phyloP scores from a whole-genome alignment of 2,113 vertebrate species.

The Petaurus breviceps region DNA sequence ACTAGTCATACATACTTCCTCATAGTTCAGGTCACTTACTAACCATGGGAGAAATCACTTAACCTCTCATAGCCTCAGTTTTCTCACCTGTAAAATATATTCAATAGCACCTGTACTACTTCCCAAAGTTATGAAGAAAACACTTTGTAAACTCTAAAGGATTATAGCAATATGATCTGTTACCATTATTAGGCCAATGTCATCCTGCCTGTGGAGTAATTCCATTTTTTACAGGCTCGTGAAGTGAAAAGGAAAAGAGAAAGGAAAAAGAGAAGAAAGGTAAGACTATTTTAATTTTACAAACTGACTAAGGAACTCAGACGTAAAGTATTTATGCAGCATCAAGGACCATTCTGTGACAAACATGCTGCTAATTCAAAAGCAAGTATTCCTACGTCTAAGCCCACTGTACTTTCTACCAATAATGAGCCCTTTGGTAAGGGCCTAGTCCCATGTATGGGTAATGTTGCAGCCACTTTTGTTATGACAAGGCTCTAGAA shows the following conservation, averaged over 20 bases:
- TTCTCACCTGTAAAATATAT: neutral
- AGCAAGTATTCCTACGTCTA: neutral
- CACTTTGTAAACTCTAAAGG: neutral
- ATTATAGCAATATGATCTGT: neutral
- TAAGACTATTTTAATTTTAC: too few species aligned
- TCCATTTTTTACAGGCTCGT: neutral
- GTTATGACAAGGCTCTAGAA: neutral
- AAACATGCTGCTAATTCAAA: neutral
- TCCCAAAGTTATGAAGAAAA: neutral
- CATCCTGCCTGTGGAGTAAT: neutral
- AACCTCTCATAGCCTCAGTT: neutral
- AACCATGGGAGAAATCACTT: neutral
- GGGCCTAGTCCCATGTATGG: neutral
- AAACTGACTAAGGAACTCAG: neutral
- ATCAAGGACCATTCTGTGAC: neutral
- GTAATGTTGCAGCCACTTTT: neutral
- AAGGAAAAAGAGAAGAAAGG: too few species aligned
- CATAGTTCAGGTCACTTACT: neutral
- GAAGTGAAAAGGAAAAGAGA: rapidly evolving
- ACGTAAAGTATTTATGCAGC: neutral
- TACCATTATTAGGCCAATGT: neutral
- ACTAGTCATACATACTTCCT: neutral
- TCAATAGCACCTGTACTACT: neutral
- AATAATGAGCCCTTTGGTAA: neutral
- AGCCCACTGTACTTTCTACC: neutral